Evolutionary conservation across 2,888 invertebrate genomes (phyloP), one percentile per base, ranked within the genome.

Genomic region (Euplagia quadripunctaria): DNA sequence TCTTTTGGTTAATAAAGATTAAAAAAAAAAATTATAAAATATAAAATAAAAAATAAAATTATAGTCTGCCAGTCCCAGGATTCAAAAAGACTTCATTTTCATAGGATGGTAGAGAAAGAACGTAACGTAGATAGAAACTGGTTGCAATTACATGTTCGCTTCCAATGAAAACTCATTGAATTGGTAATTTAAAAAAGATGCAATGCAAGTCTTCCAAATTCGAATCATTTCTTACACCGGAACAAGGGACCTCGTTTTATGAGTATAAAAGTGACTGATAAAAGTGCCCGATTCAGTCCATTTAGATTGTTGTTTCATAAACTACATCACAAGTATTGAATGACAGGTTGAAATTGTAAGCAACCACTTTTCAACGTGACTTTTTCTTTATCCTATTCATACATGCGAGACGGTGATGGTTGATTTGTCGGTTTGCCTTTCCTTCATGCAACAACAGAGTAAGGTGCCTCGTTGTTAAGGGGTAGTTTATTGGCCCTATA

Each of bases 201-300:
- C 42, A 43, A 43, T 17, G 17, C 16, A 7, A 42, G 42, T n/a
- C 42, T 63, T 67, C 42, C 1, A 72, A 67, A 69, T 68, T 65
- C 20, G 61, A 64, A 70, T 64, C 49, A 43, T 67, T 72, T 70
- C 4, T 42, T 31, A 31, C 43, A 42, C 51, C 67, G 67, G 64
- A 70, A 74, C 67, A 70, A 31, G 70, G 42, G 71, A 52, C 66
- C 31, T 51, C 72, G 14, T 55, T 55, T 71, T 72, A 70, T 68
- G 55, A 65, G 7, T 55, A 46, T 72, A 65, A 71, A 69, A 42
- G 61, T 20, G 31, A 72, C 69, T 58, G 75, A 75, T 72, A 75
- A 72, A 72, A 70, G 61, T 31, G 51, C 17, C 70, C n/a, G 66
- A 43, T 68, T 64, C 64, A 55, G 49, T 64, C 42, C 64, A 73